Percentiles rank a stretch among this genome's conserved stretches.
phyloP scores from a whole-genome alignment of 2,888 invertebrate genomes.

The Cabera pusaria region DNA sequence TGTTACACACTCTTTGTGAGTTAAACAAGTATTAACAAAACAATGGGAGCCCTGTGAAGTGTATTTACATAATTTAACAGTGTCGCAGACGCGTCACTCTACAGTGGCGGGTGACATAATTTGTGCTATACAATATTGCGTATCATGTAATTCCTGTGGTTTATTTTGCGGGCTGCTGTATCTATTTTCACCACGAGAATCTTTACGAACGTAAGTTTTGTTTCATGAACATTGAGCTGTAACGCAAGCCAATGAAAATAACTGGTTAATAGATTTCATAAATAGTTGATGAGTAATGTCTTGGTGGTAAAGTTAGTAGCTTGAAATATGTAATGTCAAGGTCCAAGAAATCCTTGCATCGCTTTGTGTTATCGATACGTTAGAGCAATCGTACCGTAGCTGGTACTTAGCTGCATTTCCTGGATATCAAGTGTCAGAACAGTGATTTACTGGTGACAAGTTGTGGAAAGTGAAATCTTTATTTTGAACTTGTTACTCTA shows the following conservation, averaged over 20 bases:
- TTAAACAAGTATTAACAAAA: constrained; percentile 1
- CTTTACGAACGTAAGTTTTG: constrained; percentile 52
- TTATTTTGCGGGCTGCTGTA: constrained; percentile 64
- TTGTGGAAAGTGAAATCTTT: constrained; percentile 5
- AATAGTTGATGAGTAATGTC: constrained; percentile 2
- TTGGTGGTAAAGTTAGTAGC: not conserved
- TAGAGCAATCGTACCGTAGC: constrained; percentile 13
- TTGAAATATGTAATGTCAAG: constrained; percentile 55
- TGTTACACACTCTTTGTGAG: constrained; percentile 1
- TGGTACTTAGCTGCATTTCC: constrained; percentile 13
- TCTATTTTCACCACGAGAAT: constrained; percentile 65
- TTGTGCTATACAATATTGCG: constrained; percentile 47
- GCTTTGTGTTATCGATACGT: constrained; percentile 24
- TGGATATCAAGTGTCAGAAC: constrained; percentile 17
- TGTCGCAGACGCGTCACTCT: constrained; percentile 34
- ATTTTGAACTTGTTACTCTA: not conserved
- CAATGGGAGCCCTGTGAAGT: constrained; percentile 1
- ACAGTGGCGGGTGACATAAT: constrained; percentile 53
- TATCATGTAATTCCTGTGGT: constrained; percentile 76
- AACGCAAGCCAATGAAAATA: no score
- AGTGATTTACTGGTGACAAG: not conserved
- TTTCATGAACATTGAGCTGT: not conserved
- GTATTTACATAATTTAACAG: constrained; percentile 29
- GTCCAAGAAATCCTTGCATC: constrained; percentile 35
- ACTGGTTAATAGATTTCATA: not conserved